Base-by-base conservation (phyloP, 2,797 vertebrate genomes). In the Glyptemys insculpta region DNA sequence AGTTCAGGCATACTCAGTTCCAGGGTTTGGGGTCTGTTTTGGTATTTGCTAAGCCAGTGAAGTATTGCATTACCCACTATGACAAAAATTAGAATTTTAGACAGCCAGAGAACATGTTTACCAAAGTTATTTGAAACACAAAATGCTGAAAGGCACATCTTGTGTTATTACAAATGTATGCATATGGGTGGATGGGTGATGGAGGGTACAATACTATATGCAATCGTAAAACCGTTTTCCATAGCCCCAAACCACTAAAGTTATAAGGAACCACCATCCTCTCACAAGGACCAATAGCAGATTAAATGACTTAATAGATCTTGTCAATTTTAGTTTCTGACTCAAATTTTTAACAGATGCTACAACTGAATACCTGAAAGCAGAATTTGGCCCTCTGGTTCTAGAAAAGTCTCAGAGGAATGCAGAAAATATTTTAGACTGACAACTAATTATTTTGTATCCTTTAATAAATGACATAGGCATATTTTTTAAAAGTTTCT, bases 201-300 rank as follows among this genome's bases (percentile, higher is more conserved):
- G 62, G 34, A 1, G 56, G 56, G 19, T 57, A 57, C 56, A 57
- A 25, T 57, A 57, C 56, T 29, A 29, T 27, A 6, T 15, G 57
- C 12, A 27, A 8, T 19, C 31, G 25, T 16, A 29, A 81, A 84
- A 29, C 0, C 0, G 10, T 4, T 7, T 1, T 27, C 34, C 68
- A 27, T 41, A 79, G 5, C 18, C 83, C 6, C 44, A 90, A 34
- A 41, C 5, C 9, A 41, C 25, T 31, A 86, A n/a, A 4, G 0
- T 5, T 2, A 1, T 1, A 12, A 78, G 15, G 21, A 89, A 68
- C 47, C 1, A 31, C 8, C 5, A 53, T 54, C 19, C 56, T 57
- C 27, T 57, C 56, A 57, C 56, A 57, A 57, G 56, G 56, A 27
- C 56, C 27, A 57, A 57, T 57, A 57, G 27, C 56, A 29, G 56